Evolutionary conservation across 2,888 invertebrate species (phyloP), one percentile per base, ranked within the genome.

Genomic region (Synanthedon formicaeformis): DNA sequence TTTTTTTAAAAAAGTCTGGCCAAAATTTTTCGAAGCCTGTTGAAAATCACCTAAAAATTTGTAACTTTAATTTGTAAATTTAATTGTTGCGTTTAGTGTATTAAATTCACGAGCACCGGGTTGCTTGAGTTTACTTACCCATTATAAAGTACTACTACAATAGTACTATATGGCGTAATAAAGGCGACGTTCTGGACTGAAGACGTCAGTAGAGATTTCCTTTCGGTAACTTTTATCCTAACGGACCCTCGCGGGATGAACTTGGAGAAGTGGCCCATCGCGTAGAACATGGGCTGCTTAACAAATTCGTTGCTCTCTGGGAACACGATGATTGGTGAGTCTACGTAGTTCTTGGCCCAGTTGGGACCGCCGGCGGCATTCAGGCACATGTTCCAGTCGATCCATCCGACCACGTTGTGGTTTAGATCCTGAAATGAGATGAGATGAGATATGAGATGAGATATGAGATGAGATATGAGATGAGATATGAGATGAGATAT

Each of bases 231-330:
- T 14, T 64, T 52, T 6, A 83, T 69, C 54, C 81, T 70, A 12
- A 52, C 56, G 0, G 94, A 93, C 13, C 88, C 90, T 53, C 88
- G 85, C 0, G 91, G 89, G 13, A 94, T 75, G 63, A 94, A 94
- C 77, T 91, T 93, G 51, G 92, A 91, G 71, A 93, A 91, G 74
- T 98, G 97, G 0, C 94, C 95, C 67, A 97, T 75, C 0, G 91
- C 92, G 75, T 97, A 98, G 75, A 91, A 97, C 90, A 94, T 93
- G 0, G 97, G 97, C 69, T 97, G 96, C 65, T 97, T 97, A 68
- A 93, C 92, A 73, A 97, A 95, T 76, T 94, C 93, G 48, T 90
- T 88, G 5, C 81, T 59, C 1, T 75, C 69, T 0, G 78, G 68
- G 54, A 73, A 66, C 11, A 83, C 79, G 51, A 97, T 92, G 40